Evolutionary conservation across 2,888 invertebrate genomes (phyloP).

Genomic region (Empis stercorea): DNA sequence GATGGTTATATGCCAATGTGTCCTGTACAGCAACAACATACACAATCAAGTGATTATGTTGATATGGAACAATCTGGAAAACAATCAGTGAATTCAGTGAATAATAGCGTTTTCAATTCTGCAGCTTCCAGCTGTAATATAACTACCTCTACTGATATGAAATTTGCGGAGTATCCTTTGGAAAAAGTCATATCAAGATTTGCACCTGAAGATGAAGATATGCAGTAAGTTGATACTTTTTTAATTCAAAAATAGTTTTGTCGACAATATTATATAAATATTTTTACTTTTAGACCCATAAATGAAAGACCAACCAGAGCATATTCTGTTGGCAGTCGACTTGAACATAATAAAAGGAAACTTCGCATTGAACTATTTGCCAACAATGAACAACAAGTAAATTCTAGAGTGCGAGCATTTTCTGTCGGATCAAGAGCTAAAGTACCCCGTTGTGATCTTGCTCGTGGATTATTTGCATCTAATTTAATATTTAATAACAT

Average conservation of each 20-base stretch:
- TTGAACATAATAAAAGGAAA: conserved; percentile 47
- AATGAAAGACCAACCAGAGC: conserved; percentile 53
- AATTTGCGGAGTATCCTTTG: conserved; percentile 64
- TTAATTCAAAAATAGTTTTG: no score
- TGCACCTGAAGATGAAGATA: conserved; percentile 47
- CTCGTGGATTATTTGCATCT: conserved; percentile 23
- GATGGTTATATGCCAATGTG: conserved; percentile 57
- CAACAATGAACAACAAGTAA: conserved; percentile 37
- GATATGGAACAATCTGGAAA: conserved; percentile 42
- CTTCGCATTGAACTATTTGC: conserved; percentile 36
- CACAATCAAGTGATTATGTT: conserved; percentile 38
- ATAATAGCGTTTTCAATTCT: conserved; percentile 37
- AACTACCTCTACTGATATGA: conserved; percentile 61
- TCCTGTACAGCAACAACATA: conserved; percentile 32
- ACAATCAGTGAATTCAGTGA: conserved; percentile 18
- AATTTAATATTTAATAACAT: conserved; percentile 20
- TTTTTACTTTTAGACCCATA: conserved; percentile 23
- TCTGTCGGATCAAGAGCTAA: conserved; percentile 61
- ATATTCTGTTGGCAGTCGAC: conserved; percentile 75
- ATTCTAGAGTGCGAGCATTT: conserved; percentile 54
- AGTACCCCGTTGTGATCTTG: conserved; percentile 29
- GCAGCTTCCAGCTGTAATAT: conserved; percentile 60
- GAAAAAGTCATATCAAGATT: conserved; percentile 71
- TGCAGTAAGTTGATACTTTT: conserved; percentile 13
- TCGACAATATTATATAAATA: no score